These are phyloP conservation scores for Mormyrus hasselquistii DNA, from an alignment of 2,797 vertebrate species.

Conservation along the genomic window DNA sequence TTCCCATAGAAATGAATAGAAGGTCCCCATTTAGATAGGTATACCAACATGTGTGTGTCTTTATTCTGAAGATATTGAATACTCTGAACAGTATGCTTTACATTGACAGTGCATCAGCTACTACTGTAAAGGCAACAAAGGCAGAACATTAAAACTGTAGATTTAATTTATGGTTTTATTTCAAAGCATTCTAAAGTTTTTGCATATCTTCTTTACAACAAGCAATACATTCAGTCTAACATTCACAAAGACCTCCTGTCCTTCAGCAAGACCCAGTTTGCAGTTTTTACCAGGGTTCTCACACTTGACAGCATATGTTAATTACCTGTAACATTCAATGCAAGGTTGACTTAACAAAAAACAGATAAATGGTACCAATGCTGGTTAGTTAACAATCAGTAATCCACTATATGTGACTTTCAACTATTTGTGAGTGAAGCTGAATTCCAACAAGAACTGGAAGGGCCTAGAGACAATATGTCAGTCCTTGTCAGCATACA, in stretches of 20 bases:
- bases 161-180: conserved; percentile 14
- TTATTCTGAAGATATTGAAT: background rate
- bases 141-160: background rate
- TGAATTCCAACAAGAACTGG: background rate
- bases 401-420: background rate
- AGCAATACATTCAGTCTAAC: background rate
- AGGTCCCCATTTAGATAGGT: background rate
- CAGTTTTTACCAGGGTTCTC: background rate
- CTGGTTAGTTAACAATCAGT: background rate
- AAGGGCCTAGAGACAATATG: background rate
- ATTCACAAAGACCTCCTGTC: background rate
- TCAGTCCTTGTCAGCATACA: conserved; percentile 62
- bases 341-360: background rate
- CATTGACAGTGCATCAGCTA: background rate
- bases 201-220: background rate
- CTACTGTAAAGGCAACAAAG: background rate
- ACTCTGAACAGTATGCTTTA: background rate
- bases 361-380: background rate
- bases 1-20: background rate
- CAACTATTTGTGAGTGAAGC: background rate
- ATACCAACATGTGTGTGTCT: background rate
- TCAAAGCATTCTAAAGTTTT: conserved; percentile 6
- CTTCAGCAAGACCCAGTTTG: background rate
- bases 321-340: background rate
- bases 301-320: background rate